These are phyloP conservation scores for Datnioides undecimradiatus DNA, from an alignment of 2,113 vertebrate species.

Conservation along the genomic window DNA sequence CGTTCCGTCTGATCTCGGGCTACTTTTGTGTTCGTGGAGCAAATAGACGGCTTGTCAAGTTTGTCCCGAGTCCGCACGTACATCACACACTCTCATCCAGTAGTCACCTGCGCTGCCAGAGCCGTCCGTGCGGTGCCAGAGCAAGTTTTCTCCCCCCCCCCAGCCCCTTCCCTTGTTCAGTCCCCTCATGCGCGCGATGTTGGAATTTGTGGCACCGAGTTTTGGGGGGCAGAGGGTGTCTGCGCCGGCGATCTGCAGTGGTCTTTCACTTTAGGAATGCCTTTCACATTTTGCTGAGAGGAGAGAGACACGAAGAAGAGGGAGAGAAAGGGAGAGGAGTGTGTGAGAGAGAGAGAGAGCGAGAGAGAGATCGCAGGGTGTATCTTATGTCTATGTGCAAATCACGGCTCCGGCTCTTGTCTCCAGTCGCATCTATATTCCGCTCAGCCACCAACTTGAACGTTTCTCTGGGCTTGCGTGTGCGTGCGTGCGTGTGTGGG, in stretches of 20 bases:
- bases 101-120: not conserved
- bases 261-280: slow-evolving; percentile 30
- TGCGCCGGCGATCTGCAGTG: slow-evolving; percentile 29
- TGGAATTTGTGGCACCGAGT: slow-evolving; percentile 42
- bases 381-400: slow-evolving; percentile 60
- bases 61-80: slow-evolving; percentile 32
- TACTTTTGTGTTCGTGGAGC: not conserved
- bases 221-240: slow-evolving; percentile 2
- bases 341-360: not conserved
- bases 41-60: slow-evolving; percentile 50
- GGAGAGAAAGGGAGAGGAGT: fast-evolving
- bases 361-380: slow-evolving; percentile 36
- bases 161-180: not conserved
- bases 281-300: slow-evolving; percentile 6
- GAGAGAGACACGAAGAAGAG: not conserved
- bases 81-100: not conserved
- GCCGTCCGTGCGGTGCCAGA: not conserved
- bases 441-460: slow-evolving; percentile 85
- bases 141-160: slow-evolving; percentile 34
- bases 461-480: slow-evolving; percentile 78
- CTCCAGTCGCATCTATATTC: slow-evolving; percentile 85
- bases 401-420: slow-evolving; percentile 75
- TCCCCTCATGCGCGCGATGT: not conserved
- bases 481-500: slow-evolving; percentile 33
- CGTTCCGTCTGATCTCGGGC: not conserved